These are phyloP conservation scores for Cherax destructor DNA, from an alignment of 1,140 invertebrate genomes.

Conservation along the genomic window DNA sequence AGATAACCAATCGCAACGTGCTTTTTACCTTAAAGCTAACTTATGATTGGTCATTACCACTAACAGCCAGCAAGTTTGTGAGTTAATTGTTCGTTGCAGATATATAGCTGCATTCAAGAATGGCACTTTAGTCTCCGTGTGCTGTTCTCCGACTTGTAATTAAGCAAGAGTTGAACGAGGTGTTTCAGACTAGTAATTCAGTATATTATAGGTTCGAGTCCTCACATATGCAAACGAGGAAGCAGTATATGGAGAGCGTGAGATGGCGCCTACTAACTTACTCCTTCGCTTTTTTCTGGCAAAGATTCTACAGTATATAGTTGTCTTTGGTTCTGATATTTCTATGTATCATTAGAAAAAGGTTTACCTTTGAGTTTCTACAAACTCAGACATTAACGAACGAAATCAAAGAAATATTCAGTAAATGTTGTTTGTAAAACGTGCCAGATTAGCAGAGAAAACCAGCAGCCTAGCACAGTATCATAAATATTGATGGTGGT, in stretches of 20 bases:
- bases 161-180: constrained; percentile 64
- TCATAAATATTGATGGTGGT: too few species aligned
- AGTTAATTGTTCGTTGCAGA: constrained; percentile 52
- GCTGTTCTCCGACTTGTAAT: constrained; percentile 57
- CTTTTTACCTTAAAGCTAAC: constrained; percentile 39
- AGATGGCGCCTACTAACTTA: constrained; percentile 59
- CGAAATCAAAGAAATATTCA: too few species aligned
- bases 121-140: constrained; percentile 46
- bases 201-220: constrained; percentile 51
- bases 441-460: too few species aligned
- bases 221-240: constrained; percentile 55
- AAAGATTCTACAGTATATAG: neutral
- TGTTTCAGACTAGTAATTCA: constrained; percentile 57
- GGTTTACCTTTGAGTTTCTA: too few species aligned
- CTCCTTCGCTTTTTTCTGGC: neutral
- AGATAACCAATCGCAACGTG: constrained; percentile 38
- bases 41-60: constrained; percentile 57
- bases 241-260: constrained; percentile 55
- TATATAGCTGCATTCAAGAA: constrained; percentile 47
- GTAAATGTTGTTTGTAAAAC: too few species aligned
- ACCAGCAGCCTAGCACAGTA: too few species aligned
- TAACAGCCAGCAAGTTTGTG: constrained; percentile 45
- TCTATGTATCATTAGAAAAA: neutral
- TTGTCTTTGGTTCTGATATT: neutral
- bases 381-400: too few species aligned